Conservation (phyloP, 1,140 invertebrate genomes). For the Euura saliciscinereae region DNA sequence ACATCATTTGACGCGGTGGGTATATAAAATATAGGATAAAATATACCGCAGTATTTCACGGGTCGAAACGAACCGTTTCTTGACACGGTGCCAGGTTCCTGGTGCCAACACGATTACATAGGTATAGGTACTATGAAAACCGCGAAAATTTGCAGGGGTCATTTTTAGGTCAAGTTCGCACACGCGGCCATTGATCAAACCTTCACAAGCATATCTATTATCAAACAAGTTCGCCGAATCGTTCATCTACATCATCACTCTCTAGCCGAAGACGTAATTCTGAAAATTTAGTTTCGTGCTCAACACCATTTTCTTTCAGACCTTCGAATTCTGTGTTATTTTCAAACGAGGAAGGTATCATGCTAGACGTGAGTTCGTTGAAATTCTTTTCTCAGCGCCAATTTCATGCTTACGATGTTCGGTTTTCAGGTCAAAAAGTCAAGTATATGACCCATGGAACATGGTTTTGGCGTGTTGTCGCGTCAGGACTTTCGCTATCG, state of each 20-base stretch:
- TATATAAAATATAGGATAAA: background rate
- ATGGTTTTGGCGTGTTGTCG: background rate
- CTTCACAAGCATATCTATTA: no score
- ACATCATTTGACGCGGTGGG: background rate
- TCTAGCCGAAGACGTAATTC: no score
- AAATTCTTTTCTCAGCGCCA: no score
- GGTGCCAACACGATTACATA: no score
- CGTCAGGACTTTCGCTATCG: background rate
- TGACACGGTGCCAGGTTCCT: background rate
- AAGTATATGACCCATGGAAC: background rate
- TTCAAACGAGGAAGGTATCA: no score
- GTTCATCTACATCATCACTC: no score
- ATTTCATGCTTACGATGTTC: background rate
- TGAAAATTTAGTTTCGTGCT: no score
- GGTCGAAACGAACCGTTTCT: background rate
- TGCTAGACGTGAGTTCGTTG: no score
- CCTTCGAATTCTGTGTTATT: no score
- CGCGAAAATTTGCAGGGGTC: background rate
- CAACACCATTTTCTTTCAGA: no score
- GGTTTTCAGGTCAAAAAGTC: conserved; percentile 3
- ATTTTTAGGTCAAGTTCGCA: background rate
- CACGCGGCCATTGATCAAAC: background rate
- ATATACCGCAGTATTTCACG: background rate
- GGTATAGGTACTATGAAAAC: no score
- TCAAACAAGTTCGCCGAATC: no score